Conservation (phyloP, 2,797 vertebrate species). For the Malacoraja senta region DNA sequence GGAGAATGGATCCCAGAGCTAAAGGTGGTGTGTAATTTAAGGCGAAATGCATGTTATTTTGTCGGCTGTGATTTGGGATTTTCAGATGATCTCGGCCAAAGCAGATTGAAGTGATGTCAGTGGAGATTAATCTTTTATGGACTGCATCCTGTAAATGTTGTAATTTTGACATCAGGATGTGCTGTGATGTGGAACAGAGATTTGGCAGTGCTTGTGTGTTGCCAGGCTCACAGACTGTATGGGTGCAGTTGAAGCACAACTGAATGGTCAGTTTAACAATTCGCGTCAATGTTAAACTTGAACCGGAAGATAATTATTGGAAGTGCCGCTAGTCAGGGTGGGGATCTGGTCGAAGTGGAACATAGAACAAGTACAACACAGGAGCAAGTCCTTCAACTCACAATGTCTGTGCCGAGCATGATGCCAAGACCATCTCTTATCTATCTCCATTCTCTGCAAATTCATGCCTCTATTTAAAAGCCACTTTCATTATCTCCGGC, state of each 20-base stretch:
- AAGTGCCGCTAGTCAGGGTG: not conserved
- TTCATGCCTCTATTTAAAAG: too few relatives aligned
- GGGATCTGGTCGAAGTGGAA: not conserved
- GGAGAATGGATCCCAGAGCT: too few relatives aligned
- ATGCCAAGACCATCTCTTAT: too few relatives aligned
- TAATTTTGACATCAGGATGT: not conserved
- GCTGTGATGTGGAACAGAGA: not conserved
- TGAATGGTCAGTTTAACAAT: not conserved
- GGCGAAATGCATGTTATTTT: not conserved
- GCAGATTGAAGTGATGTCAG: not conserved
- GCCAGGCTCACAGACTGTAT: not conserved
- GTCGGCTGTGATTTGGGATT: not conserved
- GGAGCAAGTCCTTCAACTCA: too few relatives aligned
- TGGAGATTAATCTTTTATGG: not conserved
- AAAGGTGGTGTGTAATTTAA: not conserved
- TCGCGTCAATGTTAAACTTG: not conserved
- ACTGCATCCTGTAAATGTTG: slow-evolving; percentile 11
- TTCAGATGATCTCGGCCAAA: not conserved
- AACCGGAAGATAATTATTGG: not conserved
- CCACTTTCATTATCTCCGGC: too few relatives aligned
- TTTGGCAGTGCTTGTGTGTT: not conserved
- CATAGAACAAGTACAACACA: too few relatives aligned
- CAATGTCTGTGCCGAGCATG: too few relatives aligned
- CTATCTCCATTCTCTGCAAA: too few relatives aligned
- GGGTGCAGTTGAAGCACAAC: not conserved